Evolutionary conservation across 1,140 invertebrate genomes (phyloP), one percentile per base, ranked within the genome.

Genomic region (Drosophila subpulchrella): DNA sequence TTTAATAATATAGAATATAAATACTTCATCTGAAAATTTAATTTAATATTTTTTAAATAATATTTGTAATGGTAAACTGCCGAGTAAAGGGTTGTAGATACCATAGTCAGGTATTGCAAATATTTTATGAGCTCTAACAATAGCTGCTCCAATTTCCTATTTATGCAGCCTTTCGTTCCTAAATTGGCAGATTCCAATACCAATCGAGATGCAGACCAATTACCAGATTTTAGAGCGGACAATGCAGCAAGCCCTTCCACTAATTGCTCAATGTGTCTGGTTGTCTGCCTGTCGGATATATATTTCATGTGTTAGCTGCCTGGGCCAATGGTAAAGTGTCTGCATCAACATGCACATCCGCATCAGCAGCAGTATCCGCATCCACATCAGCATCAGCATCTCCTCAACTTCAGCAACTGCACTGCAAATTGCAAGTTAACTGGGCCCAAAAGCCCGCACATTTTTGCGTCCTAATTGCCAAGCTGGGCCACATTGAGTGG

Each of bases 401-500:
- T 17, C 17, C 51, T 8, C n/a, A 44, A 7, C 20, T 58, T 39
- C 50, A 47, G 44, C 27, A 27, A 20, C 36, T 46, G 38, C 65
- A 48, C 47, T 24, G 42, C 44, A 71, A 72, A 72, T 71, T 72
- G 68, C 66, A 58, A 71, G 65, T 58, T 72, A 72, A 72, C 65
- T 71, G 66, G 53, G 53, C 66, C 68, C 68, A 36, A 71, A 66
- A 71, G 51, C 53, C 68, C 51, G 66, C 66, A 72, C 68, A 71
- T 72, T 72, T 58, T 71, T 65, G 53, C 68, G 70, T 51, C 42
- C 66, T 72, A 72, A 72, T 72, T 72, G 66, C 65, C 66, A 71
- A 44, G 17, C 13, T 48, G n/a, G 44, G 15, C 24, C 6, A 10
- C 7, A 1, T 27, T 4, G 17, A 42, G 27, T 30, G n/a, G 7